Percentiles rank a stretch among this genome's conserved stretches.
Conservation (phyloP, 2,113 vertebrate genomes). For the Siniperca knerii region DNA sequence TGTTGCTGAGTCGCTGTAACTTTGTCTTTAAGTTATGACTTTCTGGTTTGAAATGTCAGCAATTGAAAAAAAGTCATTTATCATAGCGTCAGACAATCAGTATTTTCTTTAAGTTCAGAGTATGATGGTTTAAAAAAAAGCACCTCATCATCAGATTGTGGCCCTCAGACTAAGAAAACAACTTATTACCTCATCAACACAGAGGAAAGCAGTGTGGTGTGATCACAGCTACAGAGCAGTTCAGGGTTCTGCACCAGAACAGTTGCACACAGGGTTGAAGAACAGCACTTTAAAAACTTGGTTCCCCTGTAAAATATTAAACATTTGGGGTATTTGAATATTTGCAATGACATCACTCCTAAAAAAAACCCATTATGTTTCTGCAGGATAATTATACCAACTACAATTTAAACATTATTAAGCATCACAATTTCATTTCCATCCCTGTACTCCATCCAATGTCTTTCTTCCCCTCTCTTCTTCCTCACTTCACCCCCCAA, state of each 20-base stretch:
- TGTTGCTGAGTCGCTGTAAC: neutral
- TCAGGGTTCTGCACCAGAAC: too few relatives aligned
- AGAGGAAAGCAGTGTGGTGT: neutral
- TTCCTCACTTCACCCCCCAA: conserved; percentile 13
- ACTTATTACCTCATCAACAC: neutral
- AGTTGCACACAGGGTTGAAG: neutral
- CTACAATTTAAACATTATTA: neutral
- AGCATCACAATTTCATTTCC: neutral
- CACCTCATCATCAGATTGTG: neutral
- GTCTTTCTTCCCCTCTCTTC: conserved; percentile 23
- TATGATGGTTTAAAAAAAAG: too few relatives aligned
- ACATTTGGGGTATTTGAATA: neutral
- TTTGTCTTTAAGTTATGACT: too few relatives aligned
- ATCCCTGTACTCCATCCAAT: neutral
- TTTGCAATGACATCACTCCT: neutral
- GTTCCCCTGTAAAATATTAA: neutral
- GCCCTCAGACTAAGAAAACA: neutral
- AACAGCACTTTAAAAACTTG: neutral
- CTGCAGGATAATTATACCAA: neutral
- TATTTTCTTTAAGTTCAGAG: neutral
- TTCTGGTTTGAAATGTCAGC: neutral
- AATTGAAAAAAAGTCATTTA: neutral
- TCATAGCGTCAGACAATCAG: neutral
- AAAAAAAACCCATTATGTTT: neutral
- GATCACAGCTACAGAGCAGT: neutral